Evolutionary conservation across 2,888 invertebrate genomes (phyloP).

Genomic region (Malthinus seriepunctatus): DNA sequence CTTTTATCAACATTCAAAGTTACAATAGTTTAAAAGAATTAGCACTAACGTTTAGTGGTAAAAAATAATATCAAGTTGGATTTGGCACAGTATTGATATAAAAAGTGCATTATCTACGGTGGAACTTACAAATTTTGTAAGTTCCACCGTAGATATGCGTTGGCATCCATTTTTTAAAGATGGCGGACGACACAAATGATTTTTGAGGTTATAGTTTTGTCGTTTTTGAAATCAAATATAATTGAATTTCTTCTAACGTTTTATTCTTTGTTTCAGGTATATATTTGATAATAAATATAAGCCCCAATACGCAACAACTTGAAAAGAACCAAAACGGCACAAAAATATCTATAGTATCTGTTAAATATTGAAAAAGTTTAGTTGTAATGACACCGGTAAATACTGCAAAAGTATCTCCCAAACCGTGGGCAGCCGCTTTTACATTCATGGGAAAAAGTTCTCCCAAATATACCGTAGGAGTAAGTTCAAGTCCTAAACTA

Average conservation of each 20-base stretch:
- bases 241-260: slow-evolving; percentile 69
- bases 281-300: slow-evolving; percentile 61
- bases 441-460: slow-evolving; percentile 61
- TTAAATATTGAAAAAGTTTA: slow-evolving; percentile 57
- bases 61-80: no score
- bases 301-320: slow-evolving; percentile 61
- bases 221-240: slow-evolving; percentile 38
- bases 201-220: not conserved
- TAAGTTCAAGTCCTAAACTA: slow-evolving; percentile 57
- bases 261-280: slow-evolving; percentile 74
- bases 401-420: slow-evolving; percentile 59
- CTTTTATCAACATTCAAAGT: no score
- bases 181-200: no score
- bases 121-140: no score
- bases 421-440: slow-evolving; percentile 60
- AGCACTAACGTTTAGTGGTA: no score
- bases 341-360: slow-evolving; percentile 62
- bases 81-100: no score
- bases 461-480: slow-evolving; percentile 57
- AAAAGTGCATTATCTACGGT: no score
- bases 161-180: no score
- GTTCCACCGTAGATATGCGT: no score
- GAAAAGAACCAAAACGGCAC: slow-evolving; percentile 69
- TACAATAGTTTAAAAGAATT: no score
- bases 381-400: slow-evolving; percentile 56